Conservation (phyloP, 2,113 vertebrate genomes). For the Tichodroma muraria region DNA sequence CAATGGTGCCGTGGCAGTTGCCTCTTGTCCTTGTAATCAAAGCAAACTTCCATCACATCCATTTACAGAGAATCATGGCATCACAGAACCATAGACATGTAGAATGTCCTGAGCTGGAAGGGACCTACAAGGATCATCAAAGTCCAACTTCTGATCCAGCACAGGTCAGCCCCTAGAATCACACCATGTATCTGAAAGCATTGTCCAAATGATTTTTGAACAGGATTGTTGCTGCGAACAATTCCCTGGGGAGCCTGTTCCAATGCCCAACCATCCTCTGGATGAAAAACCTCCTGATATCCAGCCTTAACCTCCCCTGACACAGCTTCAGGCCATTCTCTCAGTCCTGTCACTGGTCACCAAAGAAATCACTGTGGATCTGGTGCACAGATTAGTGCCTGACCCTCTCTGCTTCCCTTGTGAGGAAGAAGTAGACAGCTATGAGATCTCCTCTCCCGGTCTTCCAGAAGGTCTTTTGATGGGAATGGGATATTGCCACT, state of each 20-base stretch:
- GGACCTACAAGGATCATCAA: background rate
- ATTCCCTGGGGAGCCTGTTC: background rate
- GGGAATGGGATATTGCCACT: background rate
- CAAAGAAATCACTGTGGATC: too few relatives aligned
- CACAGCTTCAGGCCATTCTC: background rate
- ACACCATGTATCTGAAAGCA: background rate
- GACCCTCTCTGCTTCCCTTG: background rate
- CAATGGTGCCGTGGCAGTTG: background rate
- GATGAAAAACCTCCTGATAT: background rate
- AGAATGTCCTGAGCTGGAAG: background rate
- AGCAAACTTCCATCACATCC: background rate
- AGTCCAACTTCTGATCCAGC: background rate
- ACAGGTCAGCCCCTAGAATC: background rate
- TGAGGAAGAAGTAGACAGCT: background rate
- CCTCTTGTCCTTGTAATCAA: background rate
- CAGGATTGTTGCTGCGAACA: background rate
- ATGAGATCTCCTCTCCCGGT: background rate
- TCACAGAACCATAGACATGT: rapidly evolving
- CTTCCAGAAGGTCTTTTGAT: background rate
- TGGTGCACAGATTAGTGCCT: background rate
- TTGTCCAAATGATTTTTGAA: background rate
- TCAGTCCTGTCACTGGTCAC: background rate
- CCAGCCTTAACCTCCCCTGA: background rate
- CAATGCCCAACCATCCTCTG: background rate
- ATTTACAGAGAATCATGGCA: background rate